Evolutionary conservation across 2,888 invertebrate species (phyloP).

Genomic region (Strigamia transsilvanica): DNA sequence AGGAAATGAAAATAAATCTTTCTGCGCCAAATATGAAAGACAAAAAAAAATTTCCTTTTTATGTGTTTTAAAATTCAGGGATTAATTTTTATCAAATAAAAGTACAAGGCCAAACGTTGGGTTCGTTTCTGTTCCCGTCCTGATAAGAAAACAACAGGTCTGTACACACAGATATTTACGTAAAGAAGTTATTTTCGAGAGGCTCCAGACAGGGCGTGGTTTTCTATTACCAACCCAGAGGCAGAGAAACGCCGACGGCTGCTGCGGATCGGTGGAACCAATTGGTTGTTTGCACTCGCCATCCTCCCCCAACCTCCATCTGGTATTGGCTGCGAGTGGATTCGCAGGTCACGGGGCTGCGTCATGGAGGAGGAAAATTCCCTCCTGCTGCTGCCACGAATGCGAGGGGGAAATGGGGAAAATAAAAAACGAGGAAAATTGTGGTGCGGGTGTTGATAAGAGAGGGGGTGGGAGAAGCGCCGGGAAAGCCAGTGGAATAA

Average conservation of each 20-base stretch:
- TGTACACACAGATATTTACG: slow-evolving; percentile 4
- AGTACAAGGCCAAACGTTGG: not conserved
- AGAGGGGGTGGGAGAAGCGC: not conserved
- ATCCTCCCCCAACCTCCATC: slow-evolving; percentile 42
- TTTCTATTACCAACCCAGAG: slow-evolving; percentile 50
- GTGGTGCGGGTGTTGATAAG: slow-evolving; percentile 38
- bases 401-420: slow-evolving; percentile 35
- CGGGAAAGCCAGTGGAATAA: not conserved
- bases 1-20: too few species aligned
- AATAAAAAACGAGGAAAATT: not conserved
- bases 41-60: too few species aligned
- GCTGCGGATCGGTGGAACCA: slow-evolving; percentile 42
- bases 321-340: slow-evolving; percentile 42
- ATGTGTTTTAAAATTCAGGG: too few species aligned
- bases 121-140: not conserved
- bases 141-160: slow-evolving; percentile 37
- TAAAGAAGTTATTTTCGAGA: slow-evolving; percentile 39
- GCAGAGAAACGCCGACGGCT: slow-evolving; percentile 50
- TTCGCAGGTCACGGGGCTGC: slow-evolving; percentile 35
- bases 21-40: too few species aligned
- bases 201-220: slow-evolving; percentile 54
- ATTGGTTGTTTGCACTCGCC: slow-evolving; percentile 33
- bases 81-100: too few species aligned
- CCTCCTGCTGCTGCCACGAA: slow-evolving; percentile 44
- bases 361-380: slow-evolving; percentile 38